Conservation (phyloP, 1,140 invertebrate genomes). For the Caerostris extrusa region DNA sequence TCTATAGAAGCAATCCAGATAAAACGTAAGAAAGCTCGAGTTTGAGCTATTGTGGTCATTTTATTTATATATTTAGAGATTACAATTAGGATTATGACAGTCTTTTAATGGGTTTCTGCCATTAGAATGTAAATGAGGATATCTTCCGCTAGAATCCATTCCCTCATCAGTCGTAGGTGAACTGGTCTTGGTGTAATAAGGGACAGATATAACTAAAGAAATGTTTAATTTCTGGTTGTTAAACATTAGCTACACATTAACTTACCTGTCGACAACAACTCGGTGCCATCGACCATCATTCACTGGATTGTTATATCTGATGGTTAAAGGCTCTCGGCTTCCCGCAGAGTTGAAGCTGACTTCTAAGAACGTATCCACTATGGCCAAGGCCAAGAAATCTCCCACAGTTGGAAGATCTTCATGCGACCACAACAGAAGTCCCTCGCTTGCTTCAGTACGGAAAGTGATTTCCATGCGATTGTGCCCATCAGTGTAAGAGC, state of each 20-base stretch:
- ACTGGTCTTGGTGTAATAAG: no score
- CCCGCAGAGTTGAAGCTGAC: constrained; percentile 86
- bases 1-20: no score
- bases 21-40: no score
- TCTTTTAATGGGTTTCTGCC: no score
- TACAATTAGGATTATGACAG: no score
- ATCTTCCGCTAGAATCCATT: no score
- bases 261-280: constrained; percentile 83
- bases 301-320: constrained; percentile 83
- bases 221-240: no score
- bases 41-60: no score
- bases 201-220: no score
- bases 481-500: constrained; percentile 79
- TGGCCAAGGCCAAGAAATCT: constrained; percentile 86
- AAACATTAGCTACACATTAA: neutral
- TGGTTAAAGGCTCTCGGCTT: constrained; percentile 83
- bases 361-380: constrained; percentile 85
- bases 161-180: no score
- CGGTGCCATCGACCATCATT: constrained; percentile 89
- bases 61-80: no score
- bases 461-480: constrained; percentile 88
- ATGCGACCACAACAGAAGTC: constrained; percentile 88
- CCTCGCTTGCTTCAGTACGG: constrained; percentile 86
- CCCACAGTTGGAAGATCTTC: constrained; percentile 83
- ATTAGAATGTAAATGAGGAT: no score